These are phyloP conservation scores for Torymus texanus DNA, from an alignment of 2,888 invertebrate species.

Conservation along the genomic window DNA sequence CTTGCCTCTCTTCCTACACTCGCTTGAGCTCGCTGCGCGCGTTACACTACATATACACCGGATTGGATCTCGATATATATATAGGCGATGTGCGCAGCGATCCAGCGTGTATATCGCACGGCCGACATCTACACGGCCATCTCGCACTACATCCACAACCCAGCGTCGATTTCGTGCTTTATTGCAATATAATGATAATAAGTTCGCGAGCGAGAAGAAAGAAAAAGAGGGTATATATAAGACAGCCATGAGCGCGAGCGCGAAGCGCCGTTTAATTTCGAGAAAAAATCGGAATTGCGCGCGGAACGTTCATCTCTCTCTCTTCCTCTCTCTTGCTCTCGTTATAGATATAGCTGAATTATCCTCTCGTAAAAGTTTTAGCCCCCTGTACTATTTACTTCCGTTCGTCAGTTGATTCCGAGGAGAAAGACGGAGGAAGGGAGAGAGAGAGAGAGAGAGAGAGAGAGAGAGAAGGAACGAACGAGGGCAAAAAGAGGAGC, in stretches of 20 bases:
- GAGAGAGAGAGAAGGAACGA: neutral
- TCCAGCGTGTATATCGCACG: too few species aligned
- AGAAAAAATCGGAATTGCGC: slow-evolving; percentile 48
- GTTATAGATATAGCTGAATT: slow-evolving; percentile 13
- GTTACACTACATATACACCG: too few species aligned
- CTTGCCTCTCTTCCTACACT: too few species aligned
- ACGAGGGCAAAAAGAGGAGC: neutral
- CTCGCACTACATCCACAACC: too few species aligned
- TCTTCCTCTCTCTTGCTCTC: too few species aligned
- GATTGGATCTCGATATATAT: too few species aligned
- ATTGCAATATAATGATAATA: slow-evolving; percentile 69
- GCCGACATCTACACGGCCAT: too few species aligned
- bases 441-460: neutral
- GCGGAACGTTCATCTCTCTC: too few species aligned
- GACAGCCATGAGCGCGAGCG: slow-evolving; percentile 55
- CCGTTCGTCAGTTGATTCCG: slow-evolving; percentile 35
- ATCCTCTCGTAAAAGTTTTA: slow-evolving; percentile 42
- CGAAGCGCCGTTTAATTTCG: slow-evolving; percentile 61
- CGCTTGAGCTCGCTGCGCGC: too few species aligned
- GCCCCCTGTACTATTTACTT: slow-evolving; percentile 25
- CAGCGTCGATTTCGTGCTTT: slow-evolving; percentile 64
- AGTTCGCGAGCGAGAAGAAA: slow-evolving; percentile 54
- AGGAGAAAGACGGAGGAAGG: neutral
- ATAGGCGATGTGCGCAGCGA: too few species aligned
- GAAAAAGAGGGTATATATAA: slow-evolving; percentile 22